phyloP scores from a whole-genome alignment of 92 coral and sea anemone genomes.

The Micromussa lordhowensis region DNA sequence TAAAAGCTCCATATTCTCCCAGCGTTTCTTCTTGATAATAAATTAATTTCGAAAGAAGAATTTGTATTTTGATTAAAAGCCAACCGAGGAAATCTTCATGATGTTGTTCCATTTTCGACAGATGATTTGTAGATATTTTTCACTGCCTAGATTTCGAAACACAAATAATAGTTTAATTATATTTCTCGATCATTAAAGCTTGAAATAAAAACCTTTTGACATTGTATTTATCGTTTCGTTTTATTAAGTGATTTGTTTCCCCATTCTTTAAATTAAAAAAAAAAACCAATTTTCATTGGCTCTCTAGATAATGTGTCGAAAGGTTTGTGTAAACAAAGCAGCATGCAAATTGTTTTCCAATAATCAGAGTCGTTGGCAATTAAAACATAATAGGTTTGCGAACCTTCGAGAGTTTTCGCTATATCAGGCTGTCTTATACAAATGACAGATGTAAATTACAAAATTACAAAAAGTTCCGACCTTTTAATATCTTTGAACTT shows the following conservation, averaged over 20 bases:
- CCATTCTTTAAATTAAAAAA: background rate
- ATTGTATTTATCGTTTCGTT: background rate
- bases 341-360: background rate
- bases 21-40: background rate
- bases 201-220: background rate
- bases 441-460: constrained; percentile 5
- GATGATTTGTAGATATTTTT: background rate
- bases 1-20: background rate
- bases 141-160: background rate
- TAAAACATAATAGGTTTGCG: background rate
- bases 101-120: background rate
- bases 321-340: background rate
- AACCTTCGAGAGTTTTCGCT: background rate
- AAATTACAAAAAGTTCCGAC: constrained; percentile 2
- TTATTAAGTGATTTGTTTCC: constrained; percentile 11
- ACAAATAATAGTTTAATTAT: background rate
- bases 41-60: background rate
- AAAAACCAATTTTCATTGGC: background rate
- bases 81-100: background rate
- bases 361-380: background rate
- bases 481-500: constrained; percentile 32
- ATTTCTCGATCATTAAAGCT: background rate
- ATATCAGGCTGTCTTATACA: background rate
- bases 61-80: background rate
- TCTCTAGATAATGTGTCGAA: background rate